A percentile compares a stretch with the other conserved stretches of the same genome.
phyloP scores from a whole-genome alignment of 2,113 vertebrate genomes.

The Microtus pennsylvanicus region DNA sequence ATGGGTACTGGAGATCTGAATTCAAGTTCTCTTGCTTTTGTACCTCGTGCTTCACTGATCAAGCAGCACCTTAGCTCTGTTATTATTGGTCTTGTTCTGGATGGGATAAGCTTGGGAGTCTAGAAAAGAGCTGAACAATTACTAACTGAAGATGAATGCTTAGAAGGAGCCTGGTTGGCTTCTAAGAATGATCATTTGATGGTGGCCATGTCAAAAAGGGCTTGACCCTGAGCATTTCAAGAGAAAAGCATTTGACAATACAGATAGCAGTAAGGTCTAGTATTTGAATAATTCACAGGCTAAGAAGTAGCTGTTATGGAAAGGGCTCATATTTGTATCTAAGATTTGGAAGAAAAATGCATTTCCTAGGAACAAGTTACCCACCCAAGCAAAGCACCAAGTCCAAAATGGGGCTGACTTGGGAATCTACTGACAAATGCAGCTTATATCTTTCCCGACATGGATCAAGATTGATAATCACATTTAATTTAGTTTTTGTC shows the following conservation, averaged over 20 bases:
- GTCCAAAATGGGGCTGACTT: neutral
- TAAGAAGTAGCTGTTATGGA: neutral
- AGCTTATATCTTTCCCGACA: neutral
- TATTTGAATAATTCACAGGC: neutral
- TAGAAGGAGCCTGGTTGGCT: neutral
- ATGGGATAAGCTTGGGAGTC: neutral
- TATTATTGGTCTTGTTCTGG: neutral
- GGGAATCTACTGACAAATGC: neutral
- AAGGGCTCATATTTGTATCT: neutral
- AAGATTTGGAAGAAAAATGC: neutral
- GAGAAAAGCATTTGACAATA: neutral
- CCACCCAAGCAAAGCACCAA: neutral
- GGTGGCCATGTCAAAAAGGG: neutral
- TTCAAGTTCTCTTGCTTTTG: neutral
- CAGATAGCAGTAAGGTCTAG: neutral
- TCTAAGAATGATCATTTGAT: neutral
- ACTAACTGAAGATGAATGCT: accelerated
- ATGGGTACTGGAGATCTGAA: neutral
- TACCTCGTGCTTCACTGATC: too few species aligned
- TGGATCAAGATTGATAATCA: neutral
- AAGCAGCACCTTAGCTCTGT: neutral
- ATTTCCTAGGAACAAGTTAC: neutral
- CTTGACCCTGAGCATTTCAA: neutral
- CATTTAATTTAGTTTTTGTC: neutral
- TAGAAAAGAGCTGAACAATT: neutral